Evolutionary conservation across 2,113 vertebrate genomes (phyloP).

Genomic region (Rhinolophus sinicus): DNA sequence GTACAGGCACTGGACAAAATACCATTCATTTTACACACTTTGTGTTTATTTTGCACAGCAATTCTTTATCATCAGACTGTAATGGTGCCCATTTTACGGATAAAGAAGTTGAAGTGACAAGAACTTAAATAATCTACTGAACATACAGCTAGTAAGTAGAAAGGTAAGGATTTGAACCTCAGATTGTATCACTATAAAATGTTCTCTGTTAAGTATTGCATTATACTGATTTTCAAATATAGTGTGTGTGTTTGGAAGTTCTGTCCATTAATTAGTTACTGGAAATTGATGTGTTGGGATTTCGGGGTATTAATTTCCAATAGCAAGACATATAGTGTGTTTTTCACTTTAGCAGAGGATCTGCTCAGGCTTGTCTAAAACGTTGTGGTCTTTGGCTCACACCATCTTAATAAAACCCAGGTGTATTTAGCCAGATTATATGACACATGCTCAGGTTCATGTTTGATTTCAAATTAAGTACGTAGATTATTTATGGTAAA

Average conservation of each 20-base stretch:
- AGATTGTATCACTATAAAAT: not conserved
- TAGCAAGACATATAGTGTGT: not conserved
- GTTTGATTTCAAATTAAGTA: conserved; percentile 89
- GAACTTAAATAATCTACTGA: not conserved
- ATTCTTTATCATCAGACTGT: not conserved
- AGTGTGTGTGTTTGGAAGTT: not conserved
- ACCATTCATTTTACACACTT: not conserved
- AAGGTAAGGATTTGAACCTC: not conserved
- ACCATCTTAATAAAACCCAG: conserved; percentile 85
- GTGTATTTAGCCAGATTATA: conserved; percentile 86
- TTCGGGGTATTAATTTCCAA: conserved; percentile 3
- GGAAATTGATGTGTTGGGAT: not conserved
- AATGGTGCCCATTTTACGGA: not conserved
- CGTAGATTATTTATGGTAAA: conserved; percentile 86
- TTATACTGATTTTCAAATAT: not conserved
- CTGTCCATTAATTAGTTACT: conserved; percentile 41
- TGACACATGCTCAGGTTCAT: conserved; percentile 86
- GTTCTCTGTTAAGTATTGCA: not conserved
- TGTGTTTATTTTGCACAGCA: not conserved
- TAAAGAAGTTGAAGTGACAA: not conserved
- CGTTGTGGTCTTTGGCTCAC: conserved; percentile 84
- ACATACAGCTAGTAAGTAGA: not conserved
- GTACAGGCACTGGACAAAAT: not conserved
- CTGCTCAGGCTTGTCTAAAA: conserved; percentile 82
- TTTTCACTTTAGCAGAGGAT: conserved; percentile 77